Evolutionary conservation across 2,888 invertebrate species (phyloP), one percentile per base, ranked within the genome.

Genomic region (Diarsia brunnea): DNA sequence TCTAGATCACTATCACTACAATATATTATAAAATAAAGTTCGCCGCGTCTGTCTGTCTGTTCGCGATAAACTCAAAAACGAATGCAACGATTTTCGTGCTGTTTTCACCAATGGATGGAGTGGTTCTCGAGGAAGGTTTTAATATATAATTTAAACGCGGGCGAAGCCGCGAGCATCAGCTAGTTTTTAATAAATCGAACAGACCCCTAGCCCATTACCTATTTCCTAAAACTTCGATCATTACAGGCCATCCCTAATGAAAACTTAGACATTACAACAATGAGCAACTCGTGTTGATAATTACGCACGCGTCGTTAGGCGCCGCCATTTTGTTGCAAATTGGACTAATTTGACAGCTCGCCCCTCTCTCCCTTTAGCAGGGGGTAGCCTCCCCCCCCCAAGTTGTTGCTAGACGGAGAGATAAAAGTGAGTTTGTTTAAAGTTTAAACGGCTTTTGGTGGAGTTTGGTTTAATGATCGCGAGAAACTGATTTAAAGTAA

Each of bases 251-350:
- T 27, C 27, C 12, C 8, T 61, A 76, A 63, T 76, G 67, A 49
- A 49, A 76, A 76, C 82, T 82, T 49, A 76, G 60, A 60, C 31
- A 76, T 24, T 19, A 49, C 55, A 78, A 82, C 82, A 66, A 63
- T 53, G 78, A 78, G 73, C 73, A 75, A 79, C 72, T 75, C 66
- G 51, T 14, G 72, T 68, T 78, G 63, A 84, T 90, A 89, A 89
- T 90, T 88, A 85, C 75, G n/a, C 27, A 7, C 21, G 64, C 71
- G 70, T 88, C 86, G 91, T 90, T 88, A 87, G 84, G 85, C 73
- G 2, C 81, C 91, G 91, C 91, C 92, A 91, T 93, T 93, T 92
- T 90, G 89, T 80, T 70, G 81, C 93, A 94, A 94, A 94, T 94
- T 94, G 89, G 88, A 93, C 94, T 90, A 94, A 94, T 94, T 92